Base-by-base conservation (phyloP, 2,113 vertebrate species). In the Anguilla rostrata region DNA sequence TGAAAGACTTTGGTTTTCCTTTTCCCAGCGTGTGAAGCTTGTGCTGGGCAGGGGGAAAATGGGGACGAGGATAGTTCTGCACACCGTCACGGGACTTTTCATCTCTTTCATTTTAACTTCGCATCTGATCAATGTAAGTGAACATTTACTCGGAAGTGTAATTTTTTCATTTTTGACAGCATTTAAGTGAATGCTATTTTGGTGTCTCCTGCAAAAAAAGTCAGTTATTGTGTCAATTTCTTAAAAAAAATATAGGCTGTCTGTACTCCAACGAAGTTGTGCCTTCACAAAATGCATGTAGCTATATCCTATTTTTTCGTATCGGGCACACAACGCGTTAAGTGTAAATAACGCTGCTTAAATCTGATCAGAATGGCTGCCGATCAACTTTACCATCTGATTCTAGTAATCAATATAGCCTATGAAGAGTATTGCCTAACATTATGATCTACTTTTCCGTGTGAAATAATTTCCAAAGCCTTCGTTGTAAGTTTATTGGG, bases 111-210 rank as follows among this genome's bases (percentile, higher is more conserved):
- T 93, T 6, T 89, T 96, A 84, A 71, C 94, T 56, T 94, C 92
- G 84, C 93, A 94, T 87, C 91, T 95, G 87, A 83, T 92, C 39
- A 88, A 91, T 91, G 95, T 96, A 95, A 96, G 95, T 95, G 20
- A 83, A n/a, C 82, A 11, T 0, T 75, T 82, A 41, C 39, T 63
- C 0, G n/a, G 22, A 53, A 53, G 18, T 66, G 78, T 18, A 66
- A 34, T 84, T 88, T 87, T 89, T 53, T 29, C 34, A 0, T 40
- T 16, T 40, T 92, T 79, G 43, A 85, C 46, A 5, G 53, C 16
- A 84, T 84, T 84, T 63, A n/a, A 29, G n/a, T 39, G 41, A 29
- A 49, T 12, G 20, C 12, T 75, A 75, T 11, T 12, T 6, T 75
- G n/a, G 26, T n/a, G 71, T 75, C 26, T 34, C 6, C 11, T 75